Evolutionary conservation across 2,113 vertebrate genomes (phyloP).

Genomic region (Forbesichthys papilliferus): DNA sequence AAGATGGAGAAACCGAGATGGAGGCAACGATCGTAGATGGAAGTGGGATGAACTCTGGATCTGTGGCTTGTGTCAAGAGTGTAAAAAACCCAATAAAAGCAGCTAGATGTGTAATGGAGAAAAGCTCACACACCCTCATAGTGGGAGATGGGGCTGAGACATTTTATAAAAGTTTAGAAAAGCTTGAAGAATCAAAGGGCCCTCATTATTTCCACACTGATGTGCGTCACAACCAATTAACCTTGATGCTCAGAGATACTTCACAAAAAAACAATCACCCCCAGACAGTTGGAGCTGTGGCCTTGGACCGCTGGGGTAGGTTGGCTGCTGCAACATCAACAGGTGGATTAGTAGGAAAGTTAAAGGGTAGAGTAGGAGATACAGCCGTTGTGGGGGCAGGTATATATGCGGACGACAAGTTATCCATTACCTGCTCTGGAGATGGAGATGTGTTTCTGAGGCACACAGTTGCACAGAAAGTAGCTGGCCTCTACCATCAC

Average conservation of each 20-base stretch:
- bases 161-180: slow-evolving; percentile 59
- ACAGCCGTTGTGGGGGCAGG: slow-evolving; percentile 80
- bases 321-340: slow-evolving; percentile 79
- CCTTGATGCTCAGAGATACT: slow-evolving; percentile 44
- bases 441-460: slow-evolving; percentile 79
- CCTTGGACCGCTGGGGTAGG: slow-evolving; percentile 63
- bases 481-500: slow-evolving; percentile 75
- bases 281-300: slow-evolving; percentile 80
- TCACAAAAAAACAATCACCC: slow-evolving; percentile 74
- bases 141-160: slow-evolving; percentile 76
- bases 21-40: slow-evolving; percentile 79
- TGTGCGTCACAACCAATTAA: slow-evolving; percentile 65
- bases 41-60: slow-evolving; percentile 61
- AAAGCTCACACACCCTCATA: slow-evolving; percentile 72
- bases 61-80: slow-evolving; percentile 74
- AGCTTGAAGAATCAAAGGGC: slow-evolving; percentile 53
- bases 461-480: slow-evolving; percentile 77
- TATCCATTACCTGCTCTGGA: slow-evolving; percentile 78
- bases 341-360: slow-evolving; percentile 76
- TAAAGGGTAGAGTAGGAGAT: slow-evolving; percentile 78
- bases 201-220: slow-evolving; percentile 77
- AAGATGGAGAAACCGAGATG: slow-evolving; percentile 75
- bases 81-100: slow-evolving; percentile 79
- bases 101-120: slow-evolving; percentile 78
- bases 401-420: slow-evolving; percentile 73